phyloP scores from a whole-genome alignment of 1,140 invertebrate genomes.

The Sycobia sp. region DNA sequence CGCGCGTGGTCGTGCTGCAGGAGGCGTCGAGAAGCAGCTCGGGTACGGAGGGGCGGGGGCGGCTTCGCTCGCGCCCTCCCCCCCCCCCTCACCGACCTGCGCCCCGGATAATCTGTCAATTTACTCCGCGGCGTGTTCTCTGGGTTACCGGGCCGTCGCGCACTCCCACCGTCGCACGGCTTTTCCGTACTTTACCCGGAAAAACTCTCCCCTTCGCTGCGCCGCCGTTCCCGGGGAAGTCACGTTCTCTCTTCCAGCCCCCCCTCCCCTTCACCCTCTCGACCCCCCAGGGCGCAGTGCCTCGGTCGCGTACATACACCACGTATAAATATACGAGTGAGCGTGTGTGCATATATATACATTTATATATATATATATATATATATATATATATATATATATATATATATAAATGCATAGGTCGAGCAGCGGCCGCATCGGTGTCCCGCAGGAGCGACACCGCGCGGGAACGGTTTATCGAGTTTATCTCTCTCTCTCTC shows the following conservation, averaged over 20 bases:
- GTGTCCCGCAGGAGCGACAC: too few relatives aligned
- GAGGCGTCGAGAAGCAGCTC: too few relatives aligned
- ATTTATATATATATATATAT: too few relatives aligned
- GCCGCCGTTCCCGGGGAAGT: neutral
- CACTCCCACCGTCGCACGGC: neutral
- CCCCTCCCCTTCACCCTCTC: neutral
- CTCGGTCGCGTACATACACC: too few relatives aligned
- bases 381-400: too few relatives aligned
- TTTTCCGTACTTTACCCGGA: neutral
- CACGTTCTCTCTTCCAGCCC: neutral
- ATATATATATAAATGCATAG: too few relatives aligned
- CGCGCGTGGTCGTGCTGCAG: too few relatives aligned
- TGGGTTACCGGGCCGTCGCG: constrained; percentile 7
- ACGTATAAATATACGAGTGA: too few relatives aligned
- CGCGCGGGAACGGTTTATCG: too few relatives aligned
- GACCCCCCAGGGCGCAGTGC: too few relatives aligned
- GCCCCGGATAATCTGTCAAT: constrained; percentile 24
- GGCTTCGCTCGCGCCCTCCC: neutral
- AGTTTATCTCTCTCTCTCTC: neutral
- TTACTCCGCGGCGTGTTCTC: neutral
- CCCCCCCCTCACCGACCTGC: neutral
- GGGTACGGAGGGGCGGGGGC: constrained; percentile 1
- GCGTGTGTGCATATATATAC: too few relatives aligned
- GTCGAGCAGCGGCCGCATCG: too few relatives aligned
- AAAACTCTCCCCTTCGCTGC: constrained; percentile 1